A percentile compares a stretch with the other conserved stretches of the same genome.
phyloP scores from a whole-genome alignment of 2,797 vertebrate genomes.

The Gephyroberyx darwinii region DNA sequence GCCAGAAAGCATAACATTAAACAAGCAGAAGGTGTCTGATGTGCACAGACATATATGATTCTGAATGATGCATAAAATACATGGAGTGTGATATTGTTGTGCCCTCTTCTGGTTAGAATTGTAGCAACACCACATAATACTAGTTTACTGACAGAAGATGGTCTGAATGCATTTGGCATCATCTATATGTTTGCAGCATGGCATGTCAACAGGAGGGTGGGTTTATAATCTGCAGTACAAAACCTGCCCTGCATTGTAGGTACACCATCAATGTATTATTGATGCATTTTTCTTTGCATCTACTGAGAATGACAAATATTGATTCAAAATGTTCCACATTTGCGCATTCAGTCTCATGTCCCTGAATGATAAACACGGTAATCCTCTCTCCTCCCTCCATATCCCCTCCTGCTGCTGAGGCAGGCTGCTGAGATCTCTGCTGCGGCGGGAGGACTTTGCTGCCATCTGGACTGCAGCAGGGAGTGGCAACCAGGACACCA shows the following conservation, averaged over 20 bases:
- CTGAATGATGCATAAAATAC: background rate
- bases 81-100: slow-evolving; percentile 37
- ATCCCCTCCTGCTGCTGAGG: slow-evolving; percentile 60
- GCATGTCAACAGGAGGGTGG: background rate
- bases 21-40: background rate
- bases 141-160: background rate
- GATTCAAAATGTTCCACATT: slow-evolving; percentile 35
- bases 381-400: slow-evolving; percentile 56
- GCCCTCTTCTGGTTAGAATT: slow-evolving; percentile 66
- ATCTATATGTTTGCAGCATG: background rate
- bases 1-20: background rate
- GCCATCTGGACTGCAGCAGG: slow-evolving; percentile 75
- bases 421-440: slow-evolving; percentile 64
- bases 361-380: slow-evolving; percentile 51
- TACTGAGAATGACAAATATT: slow-evolving; percentile 16
- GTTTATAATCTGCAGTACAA: slow-evolving; percentile 1
- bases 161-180: background rate
- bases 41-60: background rate
- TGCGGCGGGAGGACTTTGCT: slow-evolving; percentile 48
- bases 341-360: slow-evolving; percentile 20
- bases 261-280: background rate
- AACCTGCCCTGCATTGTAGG: background rate
- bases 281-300: background rate
- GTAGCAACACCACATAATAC: slow-evolving; percentile 10
- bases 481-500: slow-evolving; percentile 48